Evolutionary conservation across 2,888 invertebrate species (phyloP), one percentile per base, ranked within the genome.

Genomic region (Caenorhabditis becei): DNA sequence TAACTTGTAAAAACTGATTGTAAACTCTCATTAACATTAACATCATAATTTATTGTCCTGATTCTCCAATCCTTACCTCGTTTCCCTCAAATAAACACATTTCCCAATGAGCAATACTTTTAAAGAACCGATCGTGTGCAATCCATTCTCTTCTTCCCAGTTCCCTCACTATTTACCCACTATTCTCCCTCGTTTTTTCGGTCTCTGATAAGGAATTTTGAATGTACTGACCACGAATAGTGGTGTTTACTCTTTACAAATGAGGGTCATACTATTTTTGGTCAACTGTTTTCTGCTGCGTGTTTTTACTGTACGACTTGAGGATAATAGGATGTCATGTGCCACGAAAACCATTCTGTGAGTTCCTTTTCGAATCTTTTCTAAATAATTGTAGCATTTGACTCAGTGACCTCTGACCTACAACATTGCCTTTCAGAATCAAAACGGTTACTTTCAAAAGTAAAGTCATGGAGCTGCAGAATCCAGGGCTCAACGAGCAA

Each of bases 51-150:
- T 11, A 32, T 32, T 56, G 2, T 32, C n/a, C 3, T 32, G 23
- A 18, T 56, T 11, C 28, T n/a, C n/a, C n/a, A n/a, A n/a, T n/a
- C n/a, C n/a, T n/a, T n/a, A n/a, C n/a, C n/a, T n/a, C n/a, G n/a
- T n/a, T n/a, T n/a, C n/a, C n/a, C n/a, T n/a, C n/a, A n/a, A 18
- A 58, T 11, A 20, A 11, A 37, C n/a, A 37, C n/a, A 37, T 20
- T 58, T 58, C 24, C 18, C 32, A 58, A 37, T 58, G 37, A 58
- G 58, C 58, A 58, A 58, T 56, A n/a, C n/a, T 24, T 41, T 41
- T 14, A 16, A 41, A 41, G 3, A 14, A 3, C 14, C 5, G 16
- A 11, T 14, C 41, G 41, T 16, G 35, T 14, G 16, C 16, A 41
- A 41, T 10, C 41, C 41, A 3, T 41, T 2, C 41, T 10, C 16